A percentile compares a stretch with the other conserved stretches of the same genome.
Conservation (phyloP, 2,113 vertebrate species). For the Pampusana beccarii region DNA sequence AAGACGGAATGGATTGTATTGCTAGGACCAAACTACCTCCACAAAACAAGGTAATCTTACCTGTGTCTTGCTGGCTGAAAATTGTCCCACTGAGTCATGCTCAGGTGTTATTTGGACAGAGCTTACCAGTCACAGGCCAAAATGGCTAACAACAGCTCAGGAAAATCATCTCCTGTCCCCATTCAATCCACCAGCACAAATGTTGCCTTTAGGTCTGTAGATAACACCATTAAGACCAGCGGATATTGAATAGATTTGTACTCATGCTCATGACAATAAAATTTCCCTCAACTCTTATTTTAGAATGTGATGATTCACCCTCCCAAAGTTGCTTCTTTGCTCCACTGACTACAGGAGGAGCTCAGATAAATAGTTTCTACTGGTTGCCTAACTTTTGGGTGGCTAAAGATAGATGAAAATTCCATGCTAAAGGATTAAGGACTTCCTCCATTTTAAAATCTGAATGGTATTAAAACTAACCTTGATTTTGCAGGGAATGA, state of each 20-base stretch:
- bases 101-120: not conserved
- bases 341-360: not conserved
- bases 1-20: not conserved
- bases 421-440: not conserved
- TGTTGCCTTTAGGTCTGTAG: not conserved
- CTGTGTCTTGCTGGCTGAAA: not conserved
- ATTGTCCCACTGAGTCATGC: not conserved
- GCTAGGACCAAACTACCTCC: not conserved
- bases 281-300: not conserved
- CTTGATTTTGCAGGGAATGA: constrained; percentile 16
- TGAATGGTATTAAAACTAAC: constrained; percentile 35
- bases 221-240: not conserved
- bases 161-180: not conserved
- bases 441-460: constrained; percentile 15
- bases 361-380: not conserved
- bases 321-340: not conserved
- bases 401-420: not conserved
- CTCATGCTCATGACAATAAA: not conserved
- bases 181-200: not conserved
- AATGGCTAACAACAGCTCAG: not conserved
- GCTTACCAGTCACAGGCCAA: not conserved
- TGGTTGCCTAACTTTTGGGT: not conserved
- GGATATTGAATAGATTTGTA: not conserved
- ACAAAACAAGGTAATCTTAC: not conserved
- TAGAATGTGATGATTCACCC: not conserved